phyloP scores from a whole-genome alignment of 2,888 invertebrate species.

The Chloroclysta siterata region DNA sequence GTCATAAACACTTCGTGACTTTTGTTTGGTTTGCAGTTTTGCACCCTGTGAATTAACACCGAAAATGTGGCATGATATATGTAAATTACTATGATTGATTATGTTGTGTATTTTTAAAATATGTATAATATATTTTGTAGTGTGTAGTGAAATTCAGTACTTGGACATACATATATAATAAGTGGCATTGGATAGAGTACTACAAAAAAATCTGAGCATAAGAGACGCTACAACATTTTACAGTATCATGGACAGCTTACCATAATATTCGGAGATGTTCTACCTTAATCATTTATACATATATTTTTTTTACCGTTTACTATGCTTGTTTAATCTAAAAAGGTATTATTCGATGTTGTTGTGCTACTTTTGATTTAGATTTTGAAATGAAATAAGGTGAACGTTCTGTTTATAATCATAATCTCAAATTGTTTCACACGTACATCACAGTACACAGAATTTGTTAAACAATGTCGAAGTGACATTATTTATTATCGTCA shows the following conservation, averaged over 20 bases:
- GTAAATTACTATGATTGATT: neutral
- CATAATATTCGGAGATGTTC: too few relatives aligned
- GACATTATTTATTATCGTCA: too few relatives aligned
- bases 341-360: neutral
- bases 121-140: neutral
- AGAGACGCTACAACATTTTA: neutral
- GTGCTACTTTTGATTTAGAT: slow-evolving; percentile 3
- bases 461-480: too few relatives aligned
- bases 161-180: too few relatives aligned
- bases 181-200: too few relatives aligned
- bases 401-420: neutral
- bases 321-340: neutral
- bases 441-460: too few relatives aligned
- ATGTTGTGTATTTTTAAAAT: neutral
- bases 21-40: slow-evolving; percentile 14
- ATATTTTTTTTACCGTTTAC: neutral
- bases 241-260: too few relatives aligned
- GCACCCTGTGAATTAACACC: neutral
- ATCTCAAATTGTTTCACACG: too few relatives aligned
- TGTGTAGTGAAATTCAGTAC: too few relatives aligned
- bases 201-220: neutral
- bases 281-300: too few relatives aligned
- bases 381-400: slow-evolving; percentile 4
- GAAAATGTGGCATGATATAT: slow-evolving; percentile 10
- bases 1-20: slow-evolving; percentile 34